These are phyloP conservation scores for Nothobranchius kuhntae DNA, from an alignment of 2,113 vertebrate species.

Conservation along the genomic window DNA sequence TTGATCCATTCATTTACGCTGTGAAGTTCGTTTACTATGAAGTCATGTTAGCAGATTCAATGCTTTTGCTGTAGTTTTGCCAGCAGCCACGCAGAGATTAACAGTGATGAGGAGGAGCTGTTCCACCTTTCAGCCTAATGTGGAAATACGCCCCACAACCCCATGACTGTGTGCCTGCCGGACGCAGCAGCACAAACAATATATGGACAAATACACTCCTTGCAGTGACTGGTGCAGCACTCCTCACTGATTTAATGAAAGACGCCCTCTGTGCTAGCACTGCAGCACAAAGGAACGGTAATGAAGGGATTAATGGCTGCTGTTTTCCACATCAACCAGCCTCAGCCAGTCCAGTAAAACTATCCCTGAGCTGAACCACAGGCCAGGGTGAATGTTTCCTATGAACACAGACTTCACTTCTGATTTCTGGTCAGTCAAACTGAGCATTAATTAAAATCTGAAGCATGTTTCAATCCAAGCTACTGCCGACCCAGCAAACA, in stretches of 20 bases:
- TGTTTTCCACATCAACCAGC: constrained; percentile 41
- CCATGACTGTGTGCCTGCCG: constrained; percentile 30
- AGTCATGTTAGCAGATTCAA: too few species aligned
- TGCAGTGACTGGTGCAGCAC: constrained; percentile 53
- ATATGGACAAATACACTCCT: constrained; percentile 60
- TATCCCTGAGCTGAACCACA: constrained; percentile 50
- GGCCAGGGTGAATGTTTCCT: constrained; percentile 31
- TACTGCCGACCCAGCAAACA: constrained; percentile 26
- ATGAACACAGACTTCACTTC: constrained; percentile 55
- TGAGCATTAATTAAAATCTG: constrained; percentile 64
- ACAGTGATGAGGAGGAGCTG: constrained; percentile 71
- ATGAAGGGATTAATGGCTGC: constrained; percentile 67
- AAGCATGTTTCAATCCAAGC: constrained; percentile 37
- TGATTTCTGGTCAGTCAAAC: constrained; percentile 49
- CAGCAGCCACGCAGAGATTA: constrained; percentile 43
- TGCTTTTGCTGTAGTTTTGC: too few species aligned
- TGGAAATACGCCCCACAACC: constrained; percentile 60
- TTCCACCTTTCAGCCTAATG: constrained; percentile 66
- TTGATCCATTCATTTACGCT: too few species aligned
- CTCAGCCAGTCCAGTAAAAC: background rate
- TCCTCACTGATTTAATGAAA: constrained; percentile 73
- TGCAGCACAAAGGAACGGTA: constrained; percentile 59
- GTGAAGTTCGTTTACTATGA: too few species aligned
- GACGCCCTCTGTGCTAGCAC: constrained; percentile 57
- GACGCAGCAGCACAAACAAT: constrained; percentile 24